Evolutionary conservation across 2,797 vertebrate genomes (phyloP), one percentile per base, ranked within the genome.

Genomic region (Leucoraja ocellata): DNA sequence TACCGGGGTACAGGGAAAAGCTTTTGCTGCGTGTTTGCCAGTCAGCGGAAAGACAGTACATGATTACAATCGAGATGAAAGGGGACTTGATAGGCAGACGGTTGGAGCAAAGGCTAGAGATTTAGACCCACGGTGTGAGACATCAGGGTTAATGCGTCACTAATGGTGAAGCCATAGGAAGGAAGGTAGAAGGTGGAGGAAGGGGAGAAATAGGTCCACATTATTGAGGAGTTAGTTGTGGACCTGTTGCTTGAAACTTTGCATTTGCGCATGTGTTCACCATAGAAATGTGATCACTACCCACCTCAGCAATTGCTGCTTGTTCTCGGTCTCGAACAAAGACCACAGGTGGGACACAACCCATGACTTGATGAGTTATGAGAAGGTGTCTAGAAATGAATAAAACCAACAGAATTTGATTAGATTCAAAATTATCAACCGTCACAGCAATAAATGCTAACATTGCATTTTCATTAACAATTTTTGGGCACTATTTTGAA

Each of bases 301-400:
- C 94, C 94, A 97, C 97, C 96, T 97, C 95, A 46, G 94, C 96
- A 18, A 95, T 73, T 78, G 94, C 94, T 71, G 95, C 94, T 36
- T 94, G 94, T 94, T 93, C 94, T 94, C 94, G 96, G 94, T 97
- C 97, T 94, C 95, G 96, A 93, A 97, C 1, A 94, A 97, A 97
- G 81, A 97, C 91, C 91, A 97, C 46, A 0, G 96, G 95, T 0
- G 97, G 97, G 54, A 96, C 77, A 1, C 94, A 96, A 94, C 95
- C 95, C 83, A 97, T 91, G 61, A 95, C 95, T 94, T 96, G 97
- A 91, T 95, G 96, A 32, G 96, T 95, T 80, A 81, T 95, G 94
- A 97, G 93, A 86, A 96, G 95, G 84, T 97, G 96, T 93, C 97
- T 97, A 93, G 79, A 93, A 95, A 94, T 94, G 94, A 21, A 39